Evolutionary conservation across 2,113 vertebrate genomes (phyloP).

Genomic region (Dipodomys merriami): DNA sequence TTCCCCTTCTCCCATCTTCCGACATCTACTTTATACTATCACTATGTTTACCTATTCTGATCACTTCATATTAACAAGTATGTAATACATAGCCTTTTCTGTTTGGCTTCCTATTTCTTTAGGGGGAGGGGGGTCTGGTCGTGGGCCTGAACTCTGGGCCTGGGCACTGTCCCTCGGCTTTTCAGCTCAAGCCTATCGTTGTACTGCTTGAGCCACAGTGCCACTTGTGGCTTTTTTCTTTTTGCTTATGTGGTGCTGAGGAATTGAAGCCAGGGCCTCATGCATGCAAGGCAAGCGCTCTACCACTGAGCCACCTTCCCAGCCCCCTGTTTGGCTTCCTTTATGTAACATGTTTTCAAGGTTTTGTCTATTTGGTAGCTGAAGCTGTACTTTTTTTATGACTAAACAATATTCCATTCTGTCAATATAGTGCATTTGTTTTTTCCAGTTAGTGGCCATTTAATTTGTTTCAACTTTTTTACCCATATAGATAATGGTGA

Average conservation of each 20-base stretch:
- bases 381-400: conserved; percentile 38
- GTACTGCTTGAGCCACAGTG: too few species aligned
- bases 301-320: too few species aligned
- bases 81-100: conserved; percentile 13
- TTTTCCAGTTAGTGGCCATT: not conserved
- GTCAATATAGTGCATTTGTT: conserved; percentile 12
- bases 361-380: not conserved
- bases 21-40: not conserved
- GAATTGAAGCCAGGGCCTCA: too few species aligned
- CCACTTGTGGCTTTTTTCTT: too few species aligned
- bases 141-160: too few species aligned
- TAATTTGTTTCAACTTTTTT: conserved; percentile 13
- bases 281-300: too few species aligned
- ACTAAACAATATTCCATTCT: conserved; percentile 37
- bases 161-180: too few species aligned
- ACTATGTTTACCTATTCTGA: conserved; percentile 36
- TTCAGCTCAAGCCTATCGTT: too few species aligned
- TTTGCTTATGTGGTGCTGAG: too few species aligned
- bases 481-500: not conserved
- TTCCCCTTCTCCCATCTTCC: not conserved
- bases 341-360: conserved; percentile 37
- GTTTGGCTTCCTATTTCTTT: too few species aligned
- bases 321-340: not conserved
- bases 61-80: conserved; percentile 16
- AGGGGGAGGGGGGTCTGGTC: too few species aligned